Base-by-base conservation (phyloP, 1,140 invertebrate genomes). In the Mya arenaria region DNA sequence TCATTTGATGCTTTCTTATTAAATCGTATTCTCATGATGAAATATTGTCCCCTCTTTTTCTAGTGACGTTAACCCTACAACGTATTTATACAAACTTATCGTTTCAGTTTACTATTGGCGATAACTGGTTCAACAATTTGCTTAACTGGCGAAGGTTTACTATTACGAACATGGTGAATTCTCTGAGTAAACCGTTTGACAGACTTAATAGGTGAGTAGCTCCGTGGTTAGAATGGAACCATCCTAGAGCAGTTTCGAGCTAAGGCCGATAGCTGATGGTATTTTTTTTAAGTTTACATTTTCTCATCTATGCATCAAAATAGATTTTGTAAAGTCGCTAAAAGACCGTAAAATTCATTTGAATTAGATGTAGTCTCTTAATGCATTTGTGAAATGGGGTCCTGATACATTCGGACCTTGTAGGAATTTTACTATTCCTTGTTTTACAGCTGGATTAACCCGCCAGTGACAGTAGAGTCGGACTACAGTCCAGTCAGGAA, bases 71-170 rank as follows among this genome's bases (percentile, higher is more conserved):
- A n/a, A 55, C 4, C 10, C n/a, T n/a, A n/a, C n/a, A n/a, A n/a
- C n/a, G n/a, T n/a, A 62, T n/a, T 25, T 62, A 25, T 30, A 0
- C 10, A 30, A 23, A 23, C 3, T 48, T 56, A 83, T 52, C 30
- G 41, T 87, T 90, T 25, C 69, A 93, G 93, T 91, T 99, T 60
- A 91, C 94, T 8, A 95, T 99, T 10, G 95, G 95, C 2, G 94
- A 96, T 84, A 95, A 97, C 74, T 99, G 98, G 91, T 99, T 99
- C 87, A 94, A 96, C 62, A 99, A 99, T 89, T 62, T 91, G 19
- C 62, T 87, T 10, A 84, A 82, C 28, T 90, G 89, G 90, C 75
- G 87, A 74, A 78, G 68, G 19, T 91, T 90, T 69, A 60, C 86
- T 6, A 81, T 90, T 2, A 60, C 56, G 3, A 82, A 75, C 25